phyloP scores from a whole-genome alignment of 2,888 invertebrate genomes.

The Graphium colonna region DNA sequence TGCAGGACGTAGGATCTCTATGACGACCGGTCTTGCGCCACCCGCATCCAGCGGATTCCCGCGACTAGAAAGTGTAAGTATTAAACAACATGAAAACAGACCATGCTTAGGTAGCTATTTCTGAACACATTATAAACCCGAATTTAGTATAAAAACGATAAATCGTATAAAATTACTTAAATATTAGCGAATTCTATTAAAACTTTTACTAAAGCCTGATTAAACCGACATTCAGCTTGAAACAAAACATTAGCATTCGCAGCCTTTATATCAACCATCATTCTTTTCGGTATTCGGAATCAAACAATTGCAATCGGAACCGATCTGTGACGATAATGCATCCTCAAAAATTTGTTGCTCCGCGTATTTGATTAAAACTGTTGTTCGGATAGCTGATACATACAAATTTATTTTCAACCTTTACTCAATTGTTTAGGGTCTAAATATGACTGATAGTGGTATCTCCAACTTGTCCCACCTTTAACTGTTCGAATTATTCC shows the following conservation, averaged over 20 bases:
- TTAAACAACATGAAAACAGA: too few species aligned
- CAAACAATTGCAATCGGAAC: constrained; percentile 11
- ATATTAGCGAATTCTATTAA: too few species aligned
- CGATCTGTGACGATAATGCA: constrained; percentile 14
- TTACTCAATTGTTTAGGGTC: neutral
- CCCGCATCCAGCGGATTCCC: too few species aligned
- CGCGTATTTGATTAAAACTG: constrained; percentile 23
- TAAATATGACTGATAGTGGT: neutral
- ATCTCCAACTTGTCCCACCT: constrained; percentile 10
- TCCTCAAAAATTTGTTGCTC: constrained; percentile 18
- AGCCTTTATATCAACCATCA: neutral
- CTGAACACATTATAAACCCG: too few species aligned
- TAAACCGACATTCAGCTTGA: too few species aligned
- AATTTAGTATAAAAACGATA: too few species aligned
- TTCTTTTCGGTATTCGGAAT: neutral
- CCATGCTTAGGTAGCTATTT: too few species aligned
- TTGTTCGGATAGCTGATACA: constrained; percentile 8
- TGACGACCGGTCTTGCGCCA: too few species aligned
- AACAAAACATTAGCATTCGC: neutral
- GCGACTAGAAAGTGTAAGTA: too few species aligned
- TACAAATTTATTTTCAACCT: constrained; percentile 11
- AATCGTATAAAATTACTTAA: too few species aligned
- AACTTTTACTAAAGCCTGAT: too few species aligned
- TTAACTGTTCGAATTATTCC: constrained; percentile 23
- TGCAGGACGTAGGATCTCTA: too few species aligned